A percentile compares a stretch with the other conserved stretches of the same genome.
These are phyloP conservation scores for Gobio gobio DNA, from an alignment of 2,113 vertebrate species.

Conservation along the genomic window DNA sequence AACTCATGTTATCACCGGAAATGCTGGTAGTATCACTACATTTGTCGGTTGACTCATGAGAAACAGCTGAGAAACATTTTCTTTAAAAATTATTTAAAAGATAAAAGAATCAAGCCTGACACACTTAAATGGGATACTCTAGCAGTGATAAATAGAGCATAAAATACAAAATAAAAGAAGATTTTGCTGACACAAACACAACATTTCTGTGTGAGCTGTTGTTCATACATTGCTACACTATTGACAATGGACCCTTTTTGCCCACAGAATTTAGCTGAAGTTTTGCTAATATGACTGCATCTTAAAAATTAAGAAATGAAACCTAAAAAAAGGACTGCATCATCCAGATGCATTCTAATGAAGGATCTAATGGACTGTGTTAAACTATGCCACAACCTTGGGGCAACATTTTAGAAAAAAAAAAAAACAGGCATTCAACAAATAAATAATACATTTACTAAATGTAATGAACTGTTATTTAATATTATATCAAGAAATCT, in stretches of 20 bases:
- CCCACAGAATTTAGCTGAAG: not conserved
- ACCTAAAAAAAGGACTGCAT: not conserved
- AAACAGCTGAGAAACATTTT: not conserved
- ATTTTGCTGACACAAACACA: too few species aligned
- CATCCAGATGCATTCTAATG: not conserved
- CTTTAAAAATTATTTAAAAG: not conserved
- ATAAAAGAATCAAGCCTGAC: too few species aligned
- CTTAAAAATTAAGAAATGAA: not conserved
- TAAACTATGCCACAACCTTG: not conserved
- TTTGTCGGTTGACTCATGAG: not conserved
- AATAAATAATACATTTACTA: not conserved
- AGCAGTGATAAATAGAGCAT: not conserved
- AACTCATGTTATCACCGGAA: conserved; percentile 24
- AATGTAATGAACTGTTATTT: not conserved
- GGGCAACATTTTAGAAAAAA: not conserved
- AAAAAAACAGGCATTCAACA: not conserved
- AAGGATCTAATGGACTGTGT: not conserved
- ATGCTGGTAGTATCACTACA: conserved; percentile 12
- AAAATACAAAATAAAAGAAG: too few species aligned
- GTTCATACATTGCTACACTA: too few species aligned
- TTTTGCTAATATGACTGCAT: not conserved
- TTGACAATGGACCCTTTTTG: not conserved
- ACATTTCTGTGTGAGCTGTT: too few species aligned
- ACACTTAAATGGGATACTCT: not conserved
- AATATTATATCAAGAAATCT: not conserved